A percentile compares a stretch with the other conserved stretches of the same genome.
Evolutionary conservation across 2,888 invertebrate species (phyloP).

Genomic region (Andrena minutula): DNA sequence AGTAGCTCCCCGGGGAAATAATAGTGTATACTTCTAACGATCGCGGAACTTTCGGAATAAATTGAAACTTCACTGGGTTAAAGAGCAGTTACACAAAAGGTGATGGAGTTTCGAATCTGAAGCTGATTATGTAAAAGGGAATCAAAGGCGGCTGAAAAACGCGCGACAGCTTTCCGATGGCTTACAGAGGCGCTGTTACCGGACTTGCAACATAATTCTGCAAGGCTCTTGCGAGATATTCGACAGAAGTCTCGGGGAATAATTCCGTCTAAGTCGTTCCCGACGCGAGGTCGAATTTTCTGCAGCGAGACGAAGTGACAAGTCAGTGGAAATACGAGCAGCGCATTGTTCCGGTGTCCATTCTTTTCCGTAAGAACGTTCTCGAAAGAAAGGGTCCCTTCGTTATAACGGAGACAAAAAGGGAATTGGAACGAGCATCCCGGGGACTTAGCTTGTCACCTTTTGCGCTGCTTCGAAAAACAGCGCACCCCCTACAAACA

Average conservation of each 20-base stretch:
- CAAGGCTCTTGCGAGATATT: not conserved
- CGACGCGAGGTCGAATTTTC: constrained; percentile 1
- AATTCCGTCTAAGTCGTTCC: not conserved
- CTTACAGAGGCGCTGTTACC: too few species aligned
- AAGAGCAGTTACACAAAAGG: not conserved
- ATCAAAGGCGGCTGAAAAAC: not conserved
- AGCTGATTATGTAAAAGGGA: not conserved
- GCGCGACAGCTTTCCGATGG: not conserved
- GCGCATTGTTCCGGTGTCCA: constrained; percentile 27
- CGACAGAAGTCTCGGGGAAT: not conserved
- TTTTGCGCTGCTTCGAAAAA: not conserved
- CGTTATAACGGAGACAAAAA: constrained; percentile 23
- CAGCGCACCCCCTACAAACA: not conserved
- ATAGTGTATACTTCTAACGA: not conserved
- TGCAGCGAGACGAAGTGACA: constrained; percentile 6
- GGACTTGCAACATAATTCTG: not conserved
- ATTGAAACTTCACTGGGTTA: constrained; percentile 1
- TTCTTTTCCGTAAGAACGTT: constrained; percentile 34
- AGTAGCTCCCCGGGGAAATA: not conserved
- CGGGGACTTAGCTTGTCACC: constrained; percentile 9
- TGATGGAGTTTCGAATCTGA: constrained; percentile 4
- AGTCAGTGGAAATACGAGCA: constrained; percentile 22
- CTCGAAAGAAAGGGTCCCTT: constrained; percentile 12
- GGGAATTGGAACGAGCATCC: constrained; percentile 36
- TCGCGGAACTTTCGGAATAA: constrained; percentile 32